Percentiles rank a stretch among this genome's conserved stretches.
Conservation (phyloP, 2,888 invertebrate species). For the Trypoxylon attenuatum region DNA sequence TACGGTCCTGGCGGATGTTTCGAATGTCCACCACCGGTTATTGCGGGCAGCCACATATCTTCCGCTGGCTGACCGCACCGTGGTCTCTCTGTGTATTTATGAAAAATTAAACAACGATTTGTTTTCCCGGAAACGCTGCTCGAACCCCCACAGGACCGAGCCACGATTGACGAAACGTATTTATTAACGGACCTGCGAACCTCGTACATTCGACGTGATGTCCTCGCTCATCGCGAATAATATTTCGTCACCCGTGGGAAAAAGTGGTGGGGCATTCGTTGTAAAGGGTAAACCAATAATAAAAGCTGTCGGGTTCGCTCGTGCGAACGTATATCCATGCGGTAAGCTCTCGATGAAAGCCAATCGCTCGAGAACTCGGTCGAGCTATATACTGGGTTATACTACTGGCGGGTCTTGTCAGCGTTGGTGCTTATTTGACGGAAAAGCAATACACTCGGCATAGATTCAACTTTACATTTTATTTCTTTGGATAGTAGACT, state of each 20-base stretch:
- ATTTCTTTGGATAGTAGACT: too few relatives aligned
- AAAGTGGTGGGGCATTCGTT: neutral
- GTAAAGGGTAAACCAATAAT: neutral
- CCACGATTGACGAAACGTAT: too few relatives aligned
- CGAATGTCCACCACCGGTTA: constrained; percentile 1
- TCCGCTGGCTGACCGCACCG: neutral
- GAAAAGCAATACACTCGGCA: too few relatives aligned
- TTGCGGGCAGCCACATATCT: neutral
- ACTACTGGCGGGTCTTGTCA: neutral
- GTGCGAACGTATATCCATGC: too few relatives aligned
- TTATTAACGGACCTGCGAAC: neutral
- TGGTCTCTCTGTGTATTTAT: neutral
- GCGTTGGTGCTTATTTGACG: too few relatives aligned
- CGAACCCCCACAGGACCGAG: too few relatives aligned
- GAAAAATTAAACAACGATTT: neutral
- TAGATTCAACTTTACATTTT: too few relatives aligned
- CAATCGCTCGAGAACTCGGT: neutral
- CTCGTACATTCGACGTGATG: too few relatives aligned
- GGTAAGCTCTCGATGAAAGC: too few relatives aligned
- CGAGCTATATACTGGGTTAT: neutral
- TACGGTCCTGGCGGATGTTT: constrained; percentile 1
- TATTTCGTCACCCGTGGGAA: neutral
- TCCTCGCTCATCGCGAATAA: too few relatives aligned
- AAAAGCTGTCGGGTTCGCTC: constrained; percentile 6
- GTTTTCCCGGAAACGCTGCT: neutral